Evolutionary conservation across 92 coral and sea anemone species (phyloP).

Genomic region (Zoanthus sansibaricus): DNA sequence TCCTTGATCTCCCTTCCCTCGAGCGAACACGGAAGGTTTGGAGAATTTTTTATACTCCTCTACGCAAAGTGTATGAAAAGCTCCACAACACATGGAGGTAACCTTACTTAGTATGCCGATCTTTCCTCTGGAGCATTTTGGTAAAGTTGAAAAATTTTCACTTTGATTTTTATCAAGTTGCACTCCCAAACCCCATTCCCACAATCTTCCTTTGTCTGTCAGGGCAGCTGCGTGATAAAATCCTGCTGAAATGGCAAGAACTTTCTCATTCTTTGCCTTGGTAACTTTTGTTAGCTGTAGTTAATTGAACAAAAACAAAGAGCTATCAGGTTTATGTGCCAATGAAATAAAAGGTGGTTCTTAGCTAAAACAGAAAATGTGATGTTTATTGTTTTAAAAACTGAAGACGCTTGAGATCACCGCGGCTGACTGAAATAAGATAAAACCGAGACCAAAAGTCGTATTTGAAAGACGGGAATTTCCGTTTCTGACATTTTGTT

Average conservation of each 20-base stretch:
- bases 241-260: slow-evolving; percentile 59
- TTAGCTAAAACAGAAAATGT: no score
- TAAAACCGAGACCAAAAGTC: no score
- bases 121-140: slow-evolving; percentile 47
- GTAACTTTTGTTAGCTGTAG: not conserved
- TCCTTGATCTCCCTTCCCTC: slow-evolving; percentile 72
- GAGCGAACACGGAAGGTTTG: slow-evolving; percentile 53
- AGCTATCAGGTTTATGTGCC: no score
- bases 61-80: slow-evolving; percentile 63
- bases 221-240: slow-evolving; percentile 69
- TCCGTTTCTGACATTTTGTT: no score
- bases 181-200: slow-evolving; percentile 68
- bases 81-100: slow-evolving; percentile 70
- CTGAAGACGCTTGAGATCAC: no score
- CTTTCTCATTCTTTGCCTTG: not conserved
- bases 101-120: slow-evolving; percentile 38
- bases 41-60: slow-evolving; percentile 38
- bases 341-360: no score
- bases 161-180: slow-evolving; percentile 26
- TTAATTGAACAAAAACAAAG: no score
- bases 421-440: no score
- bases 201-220: slow-evolving; percentile 53
- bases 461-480: no score
- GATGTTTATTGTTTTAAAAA: no score
- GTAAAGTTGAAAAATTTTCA: slow-evolving; percentile 16